Conservation (phyloP, 2,797 vertebrate species). For the Sebastes iracundus region DNA sequence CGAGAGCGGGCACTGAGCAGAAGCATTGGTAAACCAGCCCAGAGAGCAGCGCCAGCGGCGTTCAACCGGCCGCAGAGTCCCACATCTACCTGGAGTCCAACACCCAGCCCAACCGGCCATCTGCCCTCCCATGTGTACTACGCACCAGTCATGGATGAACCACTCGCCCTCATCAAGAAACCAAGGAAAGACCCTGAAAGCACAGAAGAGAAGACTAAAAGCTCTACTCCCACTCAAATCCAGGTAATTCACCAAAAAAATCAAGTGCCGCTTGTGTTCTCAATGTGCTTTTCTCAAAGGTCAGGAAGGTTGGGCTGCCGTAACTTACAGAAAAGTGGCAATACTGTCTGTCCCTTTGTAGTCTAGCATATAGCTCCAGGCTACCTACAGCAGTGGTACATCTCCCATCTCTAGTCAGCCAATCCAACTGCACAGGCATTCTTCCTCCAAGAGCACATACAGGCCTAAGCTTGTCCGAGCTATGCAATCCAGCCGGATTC, state of each 20-base stretch:
- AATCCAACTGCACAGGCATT: conserved; percentile 50
- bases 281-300: background rate
- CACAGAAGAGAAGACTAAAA: conserved; percentile 66
- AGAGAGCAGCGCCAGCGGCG: conserved; percentile 52
- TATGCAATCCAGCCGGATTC: conserved; percentile 85
- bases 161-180: conserved; percentile 86
- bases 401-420: conserved; percentile 53
- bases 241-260: conserved; percentile 74
- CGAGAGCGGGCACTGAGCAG: conserved; percentile 79
- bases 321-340: background rate
- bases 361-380: conserved; percentile 52
- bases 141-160: conserved; percentile 82
- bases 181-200: conserved; percentile 75
- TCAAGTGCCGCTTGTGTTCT: background rate
- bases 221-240: conserved; percentile 60
- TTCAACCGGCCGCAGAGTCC: conserved; percentile 77
- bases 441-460: conserved; percentile 45
- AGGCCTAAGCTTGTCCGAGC: conserved; percentile 79
- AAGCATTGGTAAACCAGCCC: conserved; percentile 57
- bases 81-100: conserved; percentile 78
- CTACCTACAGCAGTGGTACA: conserved; percentile 51
- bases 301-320: background rate
- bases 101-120: conserved; percentile 76
- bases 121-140: conserved; percentile 76
- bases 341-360: conserved; percentile 40